phyloP scores from a whole-genome alignment of 2,797 vertebrate genomes.

The Amazonetta brasiliensis region DNA sequence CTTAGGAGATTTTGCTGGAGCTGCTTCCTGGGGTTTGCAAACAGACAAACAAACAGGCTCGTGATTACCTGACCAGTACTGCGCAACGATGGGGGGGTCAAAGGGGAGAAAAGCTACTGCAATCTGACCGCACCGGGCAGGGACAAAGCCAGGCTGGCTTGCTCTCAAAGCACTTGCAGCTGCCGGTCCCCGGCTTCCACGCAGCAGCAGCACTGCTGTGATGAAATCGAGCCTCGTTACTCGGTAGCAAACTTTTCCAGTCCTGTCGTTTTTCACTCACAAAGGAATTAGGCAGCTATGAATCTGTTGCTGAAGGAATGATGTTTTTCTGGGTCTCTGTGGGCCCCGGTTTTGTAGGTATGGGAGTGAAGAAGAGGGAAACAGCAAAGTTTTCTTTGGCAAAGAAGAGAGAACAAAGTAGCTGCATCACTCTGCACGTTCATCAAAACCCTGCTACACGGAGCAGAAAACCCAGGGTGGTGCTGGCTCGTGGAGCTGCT shows the following conservation, averaged over 20 bases:
- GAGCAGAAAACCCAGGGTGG: background rate
- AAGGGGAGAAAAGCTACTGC: slow-evolving; percentile 29
- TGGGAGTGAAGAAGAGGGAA: background rate
- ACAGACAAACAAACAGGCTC: background rate
- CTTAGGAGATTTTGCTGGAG: slow-evolving; percentile 60
- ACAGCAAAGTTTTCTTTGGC: background rate
- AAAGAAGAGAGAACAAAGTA: background rate
- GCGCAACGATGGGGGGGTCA: background rate
- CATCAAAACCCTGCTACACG: background rate
- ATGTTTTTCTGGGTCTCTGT: background rate
- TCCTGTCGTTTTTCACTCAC: background rate
- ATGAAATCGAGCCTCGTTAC: background rate
- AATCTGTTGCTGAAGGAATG: background rate
- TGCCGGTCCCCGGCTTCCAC: background rate
- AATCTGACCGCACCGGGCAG: background rate
- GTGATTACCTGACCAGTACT: slow-evolving; percentile 48
- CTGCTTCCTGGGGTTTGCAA: slow-evolving; percentile 53
- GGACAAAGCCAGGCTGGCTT: slow-evolving; percentile 23
- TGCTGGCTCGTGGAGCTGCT: background rate
- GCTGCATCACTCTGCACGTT: background rate
- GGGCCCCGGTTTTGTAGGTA: background rate
- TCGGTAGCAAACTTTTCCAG: background rate
- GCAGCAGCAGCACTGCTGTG: background rate
- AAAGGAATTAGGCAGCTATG: background rate
- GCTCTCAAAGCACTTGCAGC: background rate